These are phyloP conservation scores for Trichoplusia ni DNA, from an alignment of 1,140 invertebrate species.

Conservation along the genomic window DNA sequence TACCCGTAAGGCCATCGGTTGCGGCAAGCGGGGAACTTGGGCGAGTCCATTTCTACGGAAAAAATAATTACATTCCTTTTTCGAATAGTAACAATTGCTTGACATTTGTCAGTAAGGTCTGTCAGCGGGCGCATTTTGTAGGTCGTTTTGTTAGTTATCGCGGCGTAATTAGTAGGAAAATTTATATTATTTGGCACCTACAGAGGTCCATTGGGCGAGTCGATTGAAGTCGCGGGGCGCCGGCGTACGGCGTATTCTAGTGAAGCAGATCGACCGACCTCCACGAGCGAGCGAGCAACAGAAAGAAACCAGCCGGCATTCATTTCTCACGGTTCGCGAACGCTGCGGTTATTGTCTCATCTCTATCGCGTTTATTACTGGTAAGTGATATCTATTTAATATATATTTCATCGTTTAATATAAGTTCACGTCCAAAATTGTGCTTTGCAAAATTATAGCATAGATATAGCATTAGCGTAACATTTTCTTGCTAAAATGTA, in stretches of 20 bases:
- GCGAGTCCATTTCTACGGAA: conserved; percentile 57
- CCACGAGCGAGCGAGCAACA: conserved; percentile 56
- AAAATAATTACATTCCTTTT: conserved; percentile 63
- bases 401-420: background rate
- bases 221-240: conserved; percentile 54
- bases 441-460: no score
- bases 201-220: conserved; percentile 62
- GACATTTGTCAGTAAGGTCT: conserved; percentile 49
- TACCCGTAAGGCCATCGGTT: conserved; percentile 85
- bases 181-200: conserved; percentile 49
- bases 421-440: no score
- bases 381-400: conserved; percentile 37
- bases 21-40: conserved; percentile 71
- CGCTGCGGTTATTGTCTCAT: conserved; percentile 49
- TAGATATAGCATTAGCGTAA: no score
- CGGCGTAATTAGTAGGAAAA: conserved; percentile 42
- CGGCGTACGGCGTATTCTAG: conserved; percentile 56
- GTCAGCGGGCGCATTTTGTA: conserved; percentile 48
- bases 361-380: conserved; percentile 31
- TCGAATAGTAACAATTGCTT: conserved; percentile 58
- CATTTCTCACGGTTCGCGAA: conserved; percentile 62
- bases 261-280: conserved; percentile 74
- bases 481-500: no score
- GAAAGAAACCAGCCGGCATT: conserved; percentile 64
- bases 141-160: conserved; percentile 47